phyloP scores from a whole-genome alignment of 1,140 invertebrate species.

The Piezodorus guildinii region DNA sequence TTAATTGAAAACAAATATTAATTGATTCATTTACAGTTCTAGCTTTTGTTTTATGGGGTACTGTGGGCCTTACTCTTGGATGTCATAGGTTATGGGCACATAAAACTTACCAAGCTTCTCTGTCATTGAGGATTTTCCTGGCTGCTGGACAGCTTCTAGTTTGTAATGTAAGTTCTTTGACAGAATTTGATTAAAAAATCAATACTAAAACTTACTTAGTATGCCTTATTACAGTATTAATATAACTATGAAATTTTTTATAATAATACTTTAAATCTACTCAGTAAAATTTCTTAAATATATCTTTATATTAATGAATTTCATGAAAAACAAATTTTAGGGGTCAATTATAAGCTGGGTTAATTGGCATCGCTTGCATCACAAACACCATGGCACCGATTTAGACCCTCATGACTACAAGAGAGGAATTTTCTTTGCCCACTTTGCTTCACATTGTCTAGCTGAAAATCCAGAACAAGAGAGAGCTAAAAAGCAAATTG shows the following conservation, averaged over 20 bases:
- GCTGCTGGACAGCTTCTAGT: slow-evolving; percentile 68
- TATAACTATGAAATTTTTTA: too few relatives aligned
- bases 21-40: slow-evolving; percentile 37
- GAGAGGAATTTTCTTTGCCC: slow-evolving; percentile 75
- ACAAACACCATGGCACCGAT: slow-evolving; percentile 75
- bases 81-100: slow-evolving; percentile 88
- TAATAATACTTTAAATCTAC: too few relatives aligned
- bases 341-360: slow-evolving; percentile 68
- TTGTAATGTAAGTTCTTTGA: slow-evolving; percentile 53
- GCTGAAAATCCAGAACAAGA: slow-evolving; percentile 59
- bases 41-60: slow-evolving; percentile 44
- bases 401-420: slow-evolving; percentile 81
- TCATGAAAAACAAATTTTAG: slow-evolving; percentile 37
- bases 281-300: too few relatives aligned
- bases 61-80: slow-evolving; percentile 68
- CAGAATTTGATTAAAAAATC: too few relatives aligned
- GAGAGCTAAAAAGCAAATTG: slow-evolving; percentile 55
- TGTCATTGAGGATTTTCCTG: slow-evolving; percentile 56
- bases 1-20: too few relatives aligned
- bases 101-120: slow-evolving; percentile 60
- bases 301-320: too few relatives aligned
- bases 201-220: too few relatives aligned
- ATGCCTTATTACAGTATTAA: too few relatives aligned
- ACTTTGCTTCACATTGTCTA: slow-evolving; percentile 48
- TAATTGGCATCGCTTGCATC: slow-evolving; percentile 75